Evolutionary conservation across 2,113 vertebrate genomes (phyloP), one percentile per base, ranked within the genome.

Genomic region (Pao palembangensis): DNA sequence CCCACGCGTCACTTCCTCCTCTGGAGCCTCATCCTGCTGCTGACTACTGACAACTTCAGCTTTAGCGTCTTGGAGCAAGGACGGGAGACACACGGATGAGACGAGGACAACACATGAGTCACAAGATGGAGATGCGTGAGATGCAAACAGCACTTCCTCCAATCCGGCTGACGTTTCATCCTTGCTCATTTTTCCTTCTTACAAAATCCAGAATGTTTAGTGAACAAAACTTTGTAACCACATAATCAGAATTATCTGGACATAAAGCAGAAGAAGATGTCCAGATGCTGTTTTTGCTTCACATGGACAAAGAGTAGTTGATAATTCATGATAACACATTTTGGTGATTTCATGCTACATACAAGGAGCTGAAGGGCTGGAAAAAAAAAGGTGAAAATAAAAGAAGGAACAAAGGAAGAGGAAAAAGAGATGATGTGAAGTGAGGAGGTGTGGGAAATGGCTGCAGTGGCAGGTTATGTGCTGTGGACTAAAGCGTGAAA

Each of bases 41-140:
- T 78, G 75, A 82, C 43, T 13, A 49, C 76, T 78, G 70, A 77
- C 69, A 79, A 75, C 64, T 69, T 80, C 82, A 76, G 81, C 58
- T 78, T 75, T 85, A 64, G 74, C 78, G 49, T 86, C 82, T 82
- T 79, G 15, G 64, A 61, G 71, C 55, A 13, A 61, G 75, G 49
- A 49, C 48, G 55, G 69, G 60, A 57, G 73, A 78, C 46, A 61
- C 51, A 80, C 23, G 48, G 64, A 76, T 83, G 85, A 82, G 71
- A 85, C 34, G 8, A 38, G 34, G 34, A 38, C 34, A 63, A 82
- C 75, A 82, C 60, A 76, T 49, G 73, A n/a, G 15, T 47, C n/a
- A n/a, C 15, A 47, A n/a, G 44, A n/a, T 47, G 44, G 44, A n/a
- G 44, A n/a, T 17, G 44, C 11, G 16, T 16, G 44, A 47, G 44